These are phyloP conservation scores for Eubasilissa regina DNA, from an alignment of 1,140 invertebrate genomes.

Conservation along the genomic window DNA sequence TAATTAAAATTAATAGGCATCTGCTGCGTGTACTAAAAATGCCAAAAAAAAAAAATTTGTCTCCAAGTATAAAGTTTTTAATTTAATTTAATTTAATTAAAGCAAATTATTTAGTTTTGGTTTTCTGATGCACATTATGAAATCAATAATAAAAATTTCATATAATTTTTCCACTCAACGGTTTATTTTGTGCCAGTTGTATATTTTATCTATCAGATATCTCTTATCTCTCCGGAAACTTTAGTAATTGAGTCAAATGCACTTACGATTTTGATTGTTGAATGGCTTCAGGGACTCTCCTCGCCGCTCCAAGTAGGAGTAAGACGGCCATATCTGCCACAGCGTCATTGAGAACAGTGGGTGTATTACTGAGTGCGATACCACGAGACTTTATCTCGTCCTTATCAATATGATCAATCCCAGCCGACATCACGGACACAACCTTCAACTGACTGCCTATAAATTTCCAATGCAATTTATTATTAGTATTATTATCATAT, in stretches of 20 bases:
- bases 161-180: too few relatives aligned
- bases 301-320: conserved; percentile 81
- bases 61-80: too few relatives aligned
- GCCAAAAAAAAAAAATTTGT: not conserved
- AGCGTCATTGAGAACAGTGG: conserved; percentile 83
- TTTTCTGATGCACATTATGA: too few relatives aligned
- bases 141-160: too few relatives aligned
- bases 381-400: conserved; percentile 77
- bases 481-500: not conserved
- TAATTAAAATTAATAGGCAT: too few relatives aligned
- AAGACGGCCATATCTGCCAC: conserved; percentile 89
- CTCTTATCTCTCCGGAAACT: too few relatives aligned
- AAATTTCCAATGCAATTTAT: conserved; percentile 22
- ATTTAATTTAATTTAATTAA: too few relatives aligned
- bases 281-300: conserved; percentile 83
- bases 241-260: not conserved
- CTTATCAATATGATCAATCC: conserved; percentile 82
- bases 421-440: conserved; percentile 91
- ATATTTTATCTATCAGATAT: conserved; percentile 13
- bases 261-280: conserved; percentile 76
- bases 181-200: too few relatives aligned
- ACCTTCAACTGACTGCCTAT: conserved; percentile 86
- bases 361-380: conserved; percentile 85
- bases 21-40: too few relatives aligned
- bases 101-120: too few relatives aligned